phyloP scores from a whole-genome alignment of 2,797 vertebrate species.

The Lithobates sylvaticus region DNA sequence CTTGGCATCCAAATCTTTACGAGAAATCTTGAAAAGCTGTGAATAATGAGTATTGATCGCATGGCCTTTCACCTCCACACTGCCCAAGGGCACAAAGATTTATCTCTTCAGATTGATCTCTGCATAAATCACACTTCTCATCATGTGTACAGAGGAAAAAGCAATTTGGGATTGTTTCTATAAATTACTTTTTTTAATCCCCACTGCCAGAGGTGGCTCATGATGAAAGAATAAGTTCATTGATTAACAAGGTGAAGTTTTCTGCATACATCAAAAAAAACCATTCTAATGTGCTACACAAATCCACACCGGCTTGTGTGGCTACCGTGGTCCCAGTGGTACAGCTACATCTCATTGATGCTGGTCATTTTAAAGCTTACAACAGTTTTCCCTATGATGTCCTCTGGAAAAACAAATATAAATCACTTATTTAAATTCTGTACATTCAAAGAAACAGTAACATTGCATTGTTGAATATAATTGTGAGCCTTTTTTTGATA shows the following conservation, averaged over 20 bases:
- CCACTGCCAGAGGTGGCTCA: neutral
- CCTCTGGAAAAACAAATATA: neutral
- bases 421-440: no score
- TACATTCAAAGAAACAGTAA: no score
- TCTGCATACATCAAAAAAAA: neutral
- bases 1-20: slow-evolving; percentile 21
- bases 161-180: neutral
- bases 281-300: neutral
- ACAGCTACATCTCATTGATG: no score
- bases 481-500: no score
- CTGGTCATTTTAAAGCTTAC: neutral
- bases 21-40: slow-evolving; percentile 30
- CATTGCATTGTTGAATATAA: no score
- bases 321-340: neutral
- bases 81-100: neutral
- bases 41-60: slow-evolving; percentile 50
- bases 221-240: neutral
- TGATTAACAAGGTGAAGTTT: neutral
- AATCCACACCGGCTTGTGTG: neutral
- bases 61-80: slow-evolving; percentile 8
- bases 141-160: neutral
- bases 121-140: slow-evolving; percentile 6
- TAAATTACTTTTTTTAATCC: neutral
- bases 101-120: slow-evolving; percentile 24
- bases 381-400: neutral